A percentile compares a stretch with the other conserved stretches of the same genome.
Conservation (phyloP, 2,113 vertebrate genomes). For the Alligator sinensis region DNA sequence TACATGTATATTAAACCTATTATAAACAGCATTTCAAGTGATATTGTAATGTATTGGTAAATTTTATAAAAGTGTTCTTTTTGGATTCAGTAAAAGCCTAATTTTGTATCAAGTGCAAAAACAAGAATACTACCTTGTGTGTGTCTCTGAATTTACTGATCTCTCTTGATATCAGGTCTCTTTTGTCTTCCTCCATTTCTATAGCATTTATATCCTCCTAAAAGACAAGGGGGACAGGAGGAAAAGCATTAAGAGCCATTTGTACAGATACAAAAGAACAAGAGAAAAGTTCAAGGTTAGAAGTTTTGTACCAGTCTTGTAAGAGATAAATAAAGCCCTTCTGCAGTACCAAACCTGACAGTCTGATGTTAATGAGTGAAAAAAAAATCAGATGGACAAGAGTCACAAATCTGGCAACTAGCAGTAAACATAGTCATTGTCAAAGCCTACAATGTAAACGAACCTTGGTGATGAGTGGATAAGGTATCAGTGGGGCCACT, state of each 20-base stretch:
- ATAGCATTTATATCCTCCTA: conserved; percentile 99
- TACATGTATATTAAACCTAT: conserved; percentile 75
- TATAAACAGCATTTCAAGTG: conserved; percentile 77
- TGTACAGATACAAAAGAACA: conserved; percentile 59
- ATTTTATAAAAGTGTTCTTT: conserved; percentile 74
- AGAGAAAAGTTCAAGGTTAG: conserved; percentile 76
- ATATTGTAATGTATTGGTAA: conserved; percentile 77
- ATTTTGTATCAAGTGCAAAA: conserved; percentile 80
- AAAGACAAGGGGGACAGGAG: conserved; percentile 72
- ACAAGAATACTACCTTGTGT: conserved; percentile 97
- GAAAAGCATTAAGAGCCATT: conserved; percentile 74
- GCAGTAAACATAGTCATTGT: conserved; percentile 75
- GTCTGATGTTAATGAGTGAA: conserved; percentile 77
- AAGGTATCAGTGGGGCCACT: conserved; percentile 87
- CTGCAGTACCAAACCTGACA: conserved; percentile 74
- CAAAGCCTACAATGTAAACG: conserved; percentile 79
- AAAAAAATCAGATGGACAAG: conserved; percentile 75
- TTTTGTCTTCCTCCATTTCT: conserved; percentile 99
- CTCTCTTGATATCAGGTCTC: conserved; percentile 99
- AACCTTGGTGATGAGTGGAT: conserved; percentile 88
- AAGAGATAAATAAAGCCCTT: conserved; percentile 76
- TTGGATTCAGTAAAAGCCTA: conserved; percentile 83
- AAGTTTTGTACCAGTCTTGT: conserved; percentile 71
- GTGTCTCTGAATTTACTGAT: conserved; percentile 99
- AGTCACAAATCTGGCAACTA: conserved; percentile 78